Base-by-base conservation (phyloP, 2,113 vertebrate species). In the Leucosticte australis region DNA sequence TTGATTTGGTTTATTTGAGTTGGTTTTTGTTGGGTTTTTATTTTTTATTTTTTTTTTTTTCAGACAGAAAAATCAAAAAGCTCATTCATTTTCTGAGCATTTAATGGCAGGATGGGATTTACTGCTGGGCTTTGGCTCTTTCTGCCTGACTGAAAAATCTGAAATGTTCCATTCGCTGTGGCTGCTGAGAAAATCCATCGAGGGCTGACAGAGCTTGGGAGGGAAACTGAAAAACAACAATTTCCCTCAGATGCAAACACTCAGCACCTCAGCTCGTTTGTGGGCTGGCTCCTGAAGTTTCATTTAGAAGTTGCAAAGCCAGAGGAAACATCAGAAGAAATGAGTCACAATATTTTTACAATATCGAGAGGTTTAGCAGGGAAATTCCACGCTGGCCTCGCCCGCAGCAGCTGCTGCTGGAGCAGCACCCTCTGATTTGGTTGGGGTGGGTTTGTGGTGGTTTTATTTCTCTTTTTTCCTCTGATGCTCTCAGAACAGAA, bases 341-440 rank as follows among this genome's bases (percentile, higher is more conserved):
- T 94, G 92, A 94, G 85, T 93, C 90, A 95, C 26, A 26, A 28
- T 49, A 65, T 96, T 91, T 76, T 81, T 55, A 33, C 35, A 4
- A 39, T 20, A 20, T 47, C 4, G 24, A 78, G 68, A 35, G n/a
- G 19, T 33, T 89, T 3, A 7, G 63, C 46, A 28, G 90, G 94
- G 90, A 92, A 95, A 94, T 55, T 96, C 90, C 94, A 46, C 3
- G 2, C 33, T 85, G 6, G 3, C 46, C n/a, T 76, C 65, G 0
- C 68, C 19, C 2, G 57, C n/a, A 24, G 79, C 74, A 15, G 11
- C 9, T 31, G 50, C 5, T 0, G 35, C 16, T 63, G 91, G 71
- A 79, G 20, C 78, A 17, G 28, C 20, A 11, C n/a, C 14, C 39
- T 46, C 75, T 46, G 81, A 76, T 91, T 95, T 85, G 53, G 22